Base-by-base conservation (phyloP, 2,888 invertebrate species). In the Lochmaea capreae region DNA sequence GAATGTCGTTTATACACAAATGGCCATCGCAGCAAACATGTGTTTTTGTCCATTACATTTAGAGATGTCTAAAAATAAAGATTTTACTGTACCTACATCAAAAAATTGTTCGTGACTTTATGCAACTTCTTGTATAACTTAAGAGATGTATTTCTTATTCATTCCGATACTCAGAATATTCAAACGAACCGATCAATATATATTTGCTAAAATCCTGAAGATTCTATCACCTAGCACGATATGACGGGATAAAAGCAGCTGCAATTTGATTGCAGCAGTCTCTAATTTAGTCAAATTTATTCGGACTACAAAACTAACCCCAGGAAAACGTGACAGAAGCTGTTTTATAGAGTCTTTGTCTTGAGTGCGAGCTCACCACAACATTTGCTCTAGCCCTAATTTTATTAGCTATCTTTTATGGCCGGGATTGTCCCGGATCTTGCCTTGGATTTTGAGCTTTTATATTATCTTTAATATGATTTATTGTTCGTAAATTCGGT, bases 211-310 rank as follows among this genome's bases (percentile, higher is more conserved):
- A 69, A 63, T 69, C 63, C 63, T 63, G 16, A 54, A 42, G 62
- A 39, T 49, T 49, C 68, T 14, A 69, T 26, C 18, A 61, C 62
- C 16, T 2, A 65, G 63, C 70, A 70, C 54, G 57, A 70, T 68
- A 73, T 65, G 33, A 73, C n/a, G 59, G 69, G 73, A 73, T 73
- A 61, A 65, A 65, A 58, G 63, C 66, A 39, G 57, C 65, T 69
- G 69, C 68, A 73, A 33, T 65, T 54, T 18, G 22, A 68, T 65
- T 69, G 73, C 73, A 73, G 69, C 59, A 16, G 39, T 65, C 39
- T 54, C 52, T 74, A 74, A 74, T 74, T 74, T 74, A 74, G 70
- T 71, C 73, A 74, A 74, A 74, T 74, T 70, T 74, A 74, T 74
- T 70, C 73, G 59, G 62, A 61, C 66, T 66, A 74, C 70, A 71